These are phyloP conservation scores for Chloroceryle amazona DNA, from an alignment of 2,797 vertebrate species.

Conservation along the genomic window DNA sequence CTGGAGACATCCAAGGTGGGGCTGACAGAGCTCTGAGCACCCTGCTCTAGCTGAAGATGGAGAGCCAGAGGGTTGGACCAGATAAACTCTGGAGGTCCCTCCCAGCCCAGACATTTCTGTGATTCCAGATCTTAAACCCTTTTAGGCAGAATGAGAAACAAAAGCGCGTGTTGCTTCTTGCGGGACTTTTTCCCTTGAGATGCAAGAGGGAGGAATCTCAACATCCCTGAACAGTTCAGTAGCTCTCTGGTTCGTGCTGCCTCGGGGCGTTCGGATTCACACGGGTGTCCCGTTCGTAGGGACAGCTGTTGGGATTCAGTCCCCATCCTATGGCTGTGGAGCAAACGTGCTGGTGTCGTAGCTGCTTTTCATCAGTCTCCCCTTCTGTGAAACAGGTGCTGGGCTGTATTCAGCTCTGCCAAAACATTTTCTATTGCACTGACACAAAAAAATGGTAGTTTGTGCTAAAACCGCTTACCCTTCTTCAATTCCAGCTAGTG, in stretches of 20 bases:
- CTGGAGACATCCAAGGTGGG: too few species aligned
- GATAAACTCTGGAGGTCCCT: too few species aligned
- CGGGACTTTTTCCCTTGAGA: not conserved
- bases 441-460: not conserved
- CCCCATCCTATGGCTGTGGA: not conserved
- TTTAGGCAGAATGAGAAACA: not conserved
- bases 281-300: not conserved
- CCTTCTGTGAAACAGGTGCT: not conserved
- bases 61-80: too few species aligned
- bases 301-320: not conserved
- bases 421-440: rapidly evolving
- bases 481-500: not conserved
- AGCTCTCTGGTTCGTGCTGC: not conserved
- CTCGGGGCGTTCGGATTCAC: not conserved
- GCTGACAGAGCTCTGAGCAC: too few species aligned
- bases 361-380: not conserved
- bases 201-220: not conserved
- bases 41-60: too few species aligned
- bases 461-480: not conserved
- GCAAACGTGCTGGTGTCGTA: rapidly evolving
- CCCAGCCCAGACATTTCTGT: too few species aligned
- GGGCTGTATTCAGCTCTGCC: not conserved
- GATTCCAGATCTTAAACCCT: not conserved
- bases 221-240: not conserved
- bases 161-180: rapidly evolving